These are phyloP conservation scores for Typhlichthys eigenmanni DNA, from an alignment of 2,797 vertebrate species.

Conservation along the genomic window DNA sequence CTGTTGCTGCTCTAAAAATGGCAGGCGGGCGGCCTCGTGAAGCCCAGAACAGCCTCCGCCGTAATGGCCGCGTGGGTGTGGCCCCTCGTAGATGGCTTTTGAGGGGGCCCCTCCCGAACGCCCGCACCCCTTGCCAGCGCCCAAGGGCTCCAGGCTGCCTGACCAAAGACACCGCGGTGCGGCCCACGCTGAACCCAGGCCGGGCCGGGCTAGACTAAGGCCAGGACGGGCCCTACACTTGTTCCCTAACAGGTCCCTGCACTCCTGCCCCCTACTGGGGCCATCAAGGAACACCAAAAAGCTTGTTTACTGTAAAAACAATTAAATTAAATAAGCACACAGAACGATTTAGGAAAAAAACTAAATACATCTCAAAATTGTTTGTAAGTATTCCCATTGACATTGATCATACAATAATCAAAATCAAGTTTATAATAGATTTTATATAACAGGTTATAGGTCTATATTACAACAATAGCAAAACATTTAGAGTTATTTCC, in stretches of 20 bases:
- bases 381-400: too few species aligned
- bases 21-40: conserved; percentile 74
- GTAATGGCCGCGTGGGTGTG: conserved; percentile 86
- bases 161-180: conserved; percentile 85
- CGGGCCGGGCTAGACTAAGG: conserved; percentile 55
- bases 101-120: conserved; percentile 85
- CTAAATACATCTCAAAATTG: too few species aligned
- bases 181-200: conserved; percentile 80
- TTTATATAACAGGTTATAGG: too few species aligned
- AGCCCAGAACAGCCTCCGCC: conserved; percentile 80
- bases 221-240: conserved; percentile 47
- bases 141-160: conserved; percentile 91
- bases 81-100: conserved; percentile 84
- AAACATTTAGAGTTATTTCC: background rate
- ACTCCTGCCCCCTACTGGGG: conserved; percentile 71
- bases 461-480: background rate
- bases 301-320: background rate
- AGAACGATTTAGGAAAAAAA: background rate
- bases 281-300: conserved; percentile 33
- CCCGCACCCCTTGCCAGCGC: conserved; percentile 84
- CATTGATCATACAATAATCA: too few species aligned
- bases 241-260: conserved; percentile 49
- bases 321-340: background rate
- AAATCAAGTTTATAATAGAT: too few species aligned
- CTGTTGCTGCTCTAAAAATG: conserved; percentile 82